A percentile compares a stretch with the other conserved stretches of the same genome.
Evolutionary conservation across 2,888 invertebrate genomes (phyloP).

Genomic region (Dinocampus coccinellae): DNA sequence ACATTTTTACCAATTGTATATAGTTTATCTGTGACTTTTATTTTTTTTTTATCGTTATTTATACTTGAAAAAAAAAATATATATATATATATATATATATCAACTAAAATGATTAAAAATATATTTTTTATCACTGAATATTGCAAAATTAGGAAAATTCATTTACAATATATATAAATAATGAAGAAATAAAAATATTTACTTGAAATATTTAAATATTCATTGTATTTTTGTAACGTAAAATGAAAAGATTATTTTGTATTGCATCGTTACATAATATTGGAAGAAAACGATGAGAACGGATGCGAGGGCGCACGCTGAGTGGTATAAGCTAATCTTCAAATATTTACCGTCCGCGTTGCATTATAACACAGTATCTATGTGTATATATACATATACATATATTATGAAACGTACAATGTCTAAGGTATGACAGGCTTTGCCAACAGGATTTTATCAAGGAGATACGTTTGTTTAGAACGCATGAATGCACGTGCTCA

Average conservation of each 20-base stretch:
- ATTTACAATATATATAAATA: background rate
- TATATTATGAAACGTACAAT: conserved; percentile 34
- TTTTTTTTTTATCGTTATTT: background rate
- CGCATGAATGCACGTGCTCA: conserved; percentile 17
- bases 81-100: no score
- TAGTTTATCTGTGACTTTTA: background rate
- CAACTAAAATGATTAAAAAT: background rate
- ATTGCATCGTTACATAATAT: conserved; percentile 45
- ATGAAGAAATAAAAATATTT: background rate
- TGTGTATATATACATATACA: background rate
- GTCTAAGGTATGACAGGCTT: conserved; percentile 27
- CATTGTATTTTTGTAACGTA: background rate
- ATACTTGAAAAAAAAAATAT: no score
- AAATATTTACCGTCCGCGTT: conserved; percentile 54
- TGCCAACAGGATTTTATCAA: conserved; percentile 42
- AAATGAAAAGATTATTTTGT: conserved; percentile 8
- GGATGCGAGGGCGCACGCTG: conserved; percentile 30
- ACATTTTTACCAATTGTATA: background rate
- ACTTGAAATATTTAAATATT: conserved; percentile 1
- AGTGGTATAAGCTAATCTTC: conserved; percentile 50
- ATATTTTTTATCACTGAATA: no score
- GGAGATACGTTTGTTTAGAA: conserved; percentile 28
- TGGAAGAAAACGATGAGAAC: conserved; percentile 33
- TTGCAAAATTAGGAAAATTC: no score
- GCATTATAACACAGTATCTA: conserved; percentile 43